Evolutionary conservation across 2,797 vertebrate genomes (phyloP).

Genomic region (Acrossocheilus wenchowensis): DNA sequence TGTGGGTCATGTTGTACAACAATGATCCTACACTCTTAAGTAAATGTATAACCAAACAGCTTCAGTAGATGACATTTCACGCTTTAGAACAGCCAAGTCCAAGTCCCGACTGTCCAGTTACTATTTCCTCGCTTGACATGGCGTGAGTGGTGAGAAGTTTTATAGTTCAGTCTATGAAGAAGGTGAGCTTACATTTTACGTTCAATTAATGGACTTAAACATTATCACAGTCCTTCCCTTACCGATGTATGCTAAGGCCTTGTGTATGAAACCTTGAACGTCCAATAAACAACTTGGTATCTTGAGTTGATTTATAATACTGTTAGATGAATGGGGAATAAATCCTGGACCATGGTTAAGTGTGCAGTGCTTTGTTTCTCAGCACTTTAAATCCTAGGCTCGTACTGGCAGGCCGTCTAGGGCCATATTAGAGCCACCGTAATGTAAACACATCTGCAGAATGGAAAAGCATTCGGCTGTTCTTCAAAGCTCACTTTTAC

Average conservation of each 20-base stretch:
- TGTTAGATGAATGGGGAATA: conserved; percentile 15
- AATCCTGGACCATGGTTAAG: conserved; percentile 2
- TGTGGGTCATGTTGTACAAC: conserved; percentile 30
- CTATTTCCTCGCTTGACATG: not conserved
- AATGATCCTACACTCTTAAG: conserved; percentile 25
- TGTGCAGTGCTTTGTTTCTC: conserved; percentile 29
- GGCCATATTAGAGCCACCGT: conserved; percentile 28
- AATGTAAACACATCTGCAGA: conserved; percentile 31
- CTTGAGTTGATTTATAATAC: conserved; percentile 19
- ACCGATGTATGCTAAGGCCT: not conserved
- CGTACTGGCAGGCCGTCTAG: conserved; percentile 20
- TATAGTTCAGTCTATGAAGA: conserved; percentile 8
- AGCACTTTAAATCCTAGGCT: conserved; percentile 11
- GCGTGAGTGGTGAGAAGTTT: not conserved
- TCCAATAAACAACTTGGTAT: conserved; percentile 20
- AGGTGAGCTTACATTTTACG: not conserved
- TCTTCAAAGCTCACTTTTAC: conserved; percentile 25
- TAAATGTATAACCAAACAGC: conserved; percentile 33
- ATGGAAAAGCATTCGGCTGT: conserved; percentile 28
- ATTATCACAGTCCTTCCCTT: not conserved
- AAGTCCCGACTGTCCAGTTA: not conserved
- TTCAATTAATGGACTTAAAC: not conserved
- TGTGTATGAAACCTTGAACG: conserved; percentile 5
- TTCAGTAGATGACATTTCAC: conserved; percentile 9
- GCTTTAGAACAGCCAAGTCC: conserved; percentile 23